Evolutionary conservation across 2,113 vertebrate species (phyloP).

Genomic region (Amblyopsis rosae): DNA sequence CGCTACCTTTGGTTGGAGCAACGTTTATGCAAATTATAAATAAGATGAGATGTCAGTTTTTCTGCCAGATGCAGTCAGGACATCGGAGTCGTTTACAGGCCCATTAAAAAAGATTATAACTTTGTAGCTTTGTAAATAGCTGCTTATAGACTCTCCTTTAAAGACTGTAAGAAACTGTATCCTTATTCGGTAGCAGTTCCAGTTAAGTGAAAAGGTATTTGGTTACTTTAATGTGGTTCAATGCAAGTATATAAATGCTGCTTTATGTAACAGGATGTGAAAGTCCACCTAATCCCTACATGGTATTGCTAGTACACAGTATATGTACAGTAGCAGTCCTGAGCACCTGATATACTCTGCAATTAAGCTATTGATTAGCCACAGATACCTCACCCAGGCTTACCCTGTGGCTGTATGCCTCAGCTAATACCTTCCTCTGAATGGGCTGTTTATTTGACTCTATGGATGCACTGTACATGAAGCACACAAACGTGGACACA

Average conservation of each 20-base stretch:
- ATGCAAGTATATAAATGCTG: neutral
- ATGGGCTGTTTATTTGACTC: conserved; percentile 11
- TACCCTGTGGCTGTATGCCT: conserved; percentile 23
- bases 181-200: neutral
- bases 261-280: neutral
- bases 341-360: conserved; percentile 24
- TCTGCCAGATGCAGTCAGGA: no score
- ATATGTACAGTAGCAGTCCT: conserved; percentile 3
- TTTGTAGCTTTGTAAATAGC: no score
- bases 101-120: no score
- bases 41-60: no score
- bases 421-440: conserved; percentile 30
- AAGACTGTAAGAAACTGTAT: no score
- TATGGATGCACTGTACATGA: neutral
- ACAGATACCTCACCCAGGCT: neutral
- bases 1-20: no score
- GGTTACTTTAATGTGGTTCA: neutral
- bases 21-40: no score
- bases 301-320: neutral
- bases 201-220: neutral
- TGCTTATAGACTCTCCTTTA: no score
- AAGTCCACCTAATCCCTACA: conserved; percentile 6
- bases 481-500: no score
- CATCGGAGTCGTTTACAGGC: no score
- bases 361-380: conserved; percentile 31